Base-by-base conservation (phyloP, 2,888 invertebrate genomes). In the Platynereis dumerilii region DNA sequence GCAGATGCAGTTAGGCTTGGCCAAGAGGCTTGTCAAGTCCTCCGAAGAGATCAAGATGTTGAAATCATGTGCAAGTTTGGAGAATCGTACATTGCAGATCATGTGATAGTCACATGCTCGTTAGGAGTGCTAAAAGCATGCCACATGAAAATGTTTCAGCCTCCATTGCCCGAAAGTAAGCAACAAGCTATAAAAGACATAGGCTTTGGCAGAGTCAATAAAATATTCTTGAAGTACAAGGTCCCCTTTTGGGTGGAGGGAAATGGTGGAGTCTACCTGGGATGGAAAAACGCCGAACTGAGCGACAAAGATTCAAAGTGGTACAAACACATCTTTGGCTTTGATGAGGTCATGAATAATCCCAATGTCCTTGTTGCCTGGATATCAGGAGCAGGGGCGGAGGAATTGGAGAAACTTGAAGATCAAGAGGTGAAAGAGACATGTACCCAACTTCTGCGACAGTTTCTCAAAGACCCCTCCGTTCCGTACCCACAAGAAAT, bases 171-270 rank as follows among this genome's bases (percentile, higher is more conserved):
- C 15, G 80, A 85, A 1, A 87, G 87, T 55, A 93, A 93, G 84
- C 83, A 90, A 69, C 88, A 87, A 73, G 91, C 92, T 0, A 91
- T 92, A 39, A 75, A 86, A 22, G 79, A 80, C 77, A 81, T 91
- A 66, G 91, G 92, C 2, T 91, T 87, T 78, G 93, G 92, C 2
- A 87, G 88, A 65, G 90, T 91, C 3, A 89, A 91, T 74, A 92
- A 91, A 84, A 87, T 93, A 63, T 92, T 91, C 80, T 83, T 93
- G 20, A 90, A 91, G 78, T 93, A 91, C 78, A 87, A 89, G 2
- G 87, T 88, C 69, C 91, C 91, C 0, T 91, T 92, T 75, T 34
- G 34, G 34, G 7, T 90, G 90, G 88, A 90, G 71, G 90, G 90
- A 78, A 80, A 89, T 22, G 81, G 69, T n/a, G 85, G 85, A 2